Evolutionary conservation across 2,113 vertebrate genomes (phyloP), one percentile per base, ranked within the genome.

Genomic region (Percopsis transmontana): DNA sequence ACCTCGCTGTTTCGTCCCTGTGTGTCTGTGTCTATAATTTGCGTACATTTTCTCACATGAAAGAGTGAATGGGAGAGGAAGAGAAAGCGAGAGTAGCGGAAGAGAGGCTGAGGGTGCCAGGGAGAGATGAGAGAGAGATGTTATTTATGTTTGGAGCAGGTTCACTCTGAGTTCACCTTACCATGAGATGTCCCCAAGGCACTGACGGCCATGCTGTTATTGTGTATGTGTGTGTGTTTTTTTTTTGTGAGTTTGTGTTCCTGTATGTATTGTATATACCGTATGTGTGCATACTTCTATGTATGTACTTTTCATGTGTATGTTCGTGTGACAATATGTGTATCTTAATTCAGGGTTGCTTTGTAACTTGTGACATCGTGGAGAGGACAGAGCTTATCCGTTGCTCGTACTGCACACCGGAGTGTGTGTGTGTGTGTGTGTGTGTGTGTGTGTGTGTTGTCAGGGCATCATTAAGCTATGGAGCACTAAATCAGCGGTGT

Each of bases 101-200:
- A 72, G 65, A 72, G 54, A 71, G 69, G 58, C 61, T 72, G 65
- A 44, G 56, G 71, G 77, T 66, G 48, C 3, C 10, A 47, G 77
- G 75, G 82, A 85, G 76, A 27, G 63, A 74, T 67, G 87, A 85
- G 82, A 72, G 90, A 90, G 88, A 91, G 82, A 67, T 83, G 92
- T 93, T 91, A 92, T 92, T 92, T 92, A 88, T 88, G 89, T 89
- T 86, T 73, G 69, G 82, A 82, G 77, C 69, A 89, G 88, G 90
- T 94, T 96, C 93, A 94, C 74, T 83, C 75, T 51, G 79, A 95
- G 88, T 95, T 94, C 91, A 92, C 86, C 83, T 92, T 91, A 90
- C 86, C 84, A 84, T 84, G 82, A 93, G 90, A 91, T 87, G 82
- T 90, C 90, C 91, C 86, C 84, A 72, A 86, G 89, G 83, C 24